Evolutionary conservation across 2,888 invertebrate genomes (phyloP).

Genomic region (Chrysolina americana): DNA sequence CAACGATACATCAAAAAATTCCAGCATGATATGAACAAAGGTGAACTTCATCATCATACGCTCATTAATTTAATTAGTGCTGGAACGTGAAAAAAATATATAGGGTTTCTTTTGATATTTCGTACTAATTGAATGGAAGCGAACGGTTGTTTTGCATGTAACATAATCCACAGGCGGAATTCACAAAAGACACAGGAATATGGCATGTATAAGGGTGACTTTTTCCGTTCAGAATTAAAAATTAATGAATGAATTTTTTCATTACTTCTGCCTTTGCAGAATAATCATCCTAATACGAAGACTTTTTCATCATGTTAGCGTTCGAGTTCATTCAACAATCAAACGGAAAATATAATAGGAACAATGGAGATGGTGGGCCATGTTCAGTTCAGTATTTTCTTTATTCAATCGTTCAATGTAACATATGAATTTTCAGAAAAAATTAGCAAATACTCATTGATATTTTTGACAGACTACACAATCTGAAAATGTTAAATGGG

Average conservation of each 20-base stretch:
- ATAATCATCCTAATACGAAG: no score
- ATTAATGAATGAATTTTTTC: conserved; percentile 9
- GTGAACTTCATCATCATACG: conserved; percentile 48
- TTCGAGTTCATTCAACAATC: no score
- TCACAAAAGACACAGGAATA: conserved; percentile 7
- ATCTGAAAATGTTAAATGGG: no score
- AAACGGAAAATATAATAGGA: no score
- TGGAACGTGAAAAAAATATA: conserved; percentile 37
- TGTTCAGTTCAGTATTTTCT: no score
- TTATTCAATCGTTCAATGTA: no score
- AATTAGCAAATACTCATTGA: no score
- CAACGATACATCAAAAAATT: conserved; percentile 35
- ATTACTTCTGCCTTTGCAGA: not conserved
- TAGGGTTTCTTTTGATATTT: conserved; percentile 43
- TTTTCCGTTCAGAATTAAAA: not conserved
- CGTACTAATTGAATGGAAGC: conserved; percentile 43
- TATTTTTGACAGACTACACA: no score
- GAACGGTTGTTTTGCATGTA: conserved; percentile 35
- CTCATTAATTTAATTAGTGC: conserved; percentile 52
- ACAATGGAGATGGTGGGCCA: no score
- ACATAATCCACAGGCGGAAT: conserved; percentile 30
- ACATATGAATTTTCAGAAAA: no score
- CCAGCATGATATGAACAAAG: conserved; percentile 49
- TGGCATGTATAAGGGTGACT: not conserved
- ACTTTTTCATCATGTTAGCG: no score